Conservation (phyloP, 2,888 invertebrate species). For the Meganola albula region DNA sequence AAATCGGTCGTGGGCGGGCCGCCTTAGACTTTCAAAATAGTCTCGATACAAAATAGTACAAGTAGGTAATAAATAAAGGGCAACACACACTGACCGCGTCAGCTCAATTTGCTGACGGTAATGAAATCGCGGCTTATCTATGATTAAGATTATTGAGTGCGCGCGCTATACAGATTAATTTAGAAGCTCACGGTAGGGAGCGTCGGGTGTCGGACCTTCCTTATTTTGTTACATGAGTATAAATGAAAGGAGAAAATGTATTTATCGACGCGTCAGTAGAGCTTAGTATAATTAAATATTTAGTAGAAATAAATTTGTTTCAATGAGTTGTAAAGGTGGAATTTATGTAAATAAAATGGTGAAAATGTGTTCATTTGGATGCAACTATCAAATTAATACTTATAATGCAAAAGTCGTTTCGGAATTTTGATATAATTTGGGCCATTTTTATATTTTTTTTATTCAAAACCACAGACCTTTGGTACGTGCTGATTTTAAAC, state of each 20-base stretch:
- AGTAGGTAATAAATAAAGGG: neutral
- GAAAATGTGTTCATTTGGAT: too few relatives aligned
- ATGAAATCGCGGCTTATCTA: conserved; percentile 17
- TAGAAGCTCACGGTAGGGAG: conserved; percentile 1
- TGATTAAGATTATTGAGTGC: conserved; percentile 15
- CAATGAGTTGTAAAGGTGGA: too few relatives aligned
- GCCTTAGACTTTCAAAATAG: too few relatives aligned
- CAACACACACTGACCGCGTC: conserved; percentile 1
- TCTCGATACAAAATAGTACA: too few relatives aligned
- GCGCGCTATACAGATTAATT: conserved; percentile 9
- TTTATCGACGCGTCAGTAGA: neutral
- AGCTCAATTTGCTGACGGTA: conserved; percentile 9
- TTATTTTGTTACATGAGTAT: neutral
- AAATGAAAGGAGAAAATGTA: neutral
- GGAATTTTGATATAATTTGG: too few relatives aligned
- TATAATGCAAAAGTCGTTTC: too few relatives aligned
- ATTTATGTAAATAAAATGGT: too few relatives aligned
- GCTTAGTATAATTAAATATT: neutral
- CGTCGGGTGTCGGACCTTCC: neutral
- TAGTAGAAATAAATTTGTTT: neutral
- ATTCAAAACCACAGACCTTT: too few relatives aligned
- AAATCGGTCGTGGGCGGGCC: too few relatives aligned
- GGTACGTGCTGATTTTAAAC: too few relatives aligned
- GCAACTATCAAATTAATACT: too few relatives aligned
- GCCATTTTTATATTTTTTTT: too few relatives aligned